Evolutionary conservation across 2,797 vertebrate species (phyloP).

Genomic region (Enteromius paludinosus): DNA sequence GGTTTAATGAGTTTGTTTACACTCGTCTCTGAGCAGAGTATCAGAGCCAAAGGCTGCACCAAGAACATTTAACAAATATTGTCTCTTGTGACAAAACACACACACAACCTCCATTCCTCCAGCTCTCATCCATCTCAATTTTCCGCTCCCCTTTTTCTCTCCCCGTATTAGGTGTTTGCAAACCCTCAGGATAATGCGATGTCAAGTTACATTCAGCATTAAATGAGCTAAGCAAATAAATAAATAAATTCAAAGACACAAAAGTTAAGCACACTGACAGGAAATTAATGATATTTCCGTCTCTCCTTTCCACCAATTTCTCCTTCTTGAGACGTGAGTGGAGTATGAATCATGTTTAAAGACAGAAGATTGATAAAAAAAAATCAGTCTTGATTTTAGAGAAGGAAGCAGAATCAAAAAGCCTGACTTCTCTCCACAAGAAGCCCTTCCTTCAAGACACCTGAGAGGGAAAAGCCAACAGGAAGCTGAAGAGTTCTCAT

Average conservation of each 20-base stretch:
- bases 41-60: slow-evolving; percentile 31
- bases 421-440: slow-evolving; percentile 6
- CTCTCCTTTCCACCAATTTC: slow-evolving; percentile 41
- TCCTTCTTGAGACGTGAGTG: slow-evolving; percentile 26
- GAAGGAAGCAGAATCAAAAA: neutral
- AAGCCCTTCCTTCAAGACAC: slow-evolving; percentile 23
- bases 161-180: neutral
- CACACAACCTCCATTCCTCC: slow-evolving; percentile 2
- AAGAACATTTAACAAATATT: slow-evolving; percentile 42
- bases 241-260: slow-evolving; percentile 45
- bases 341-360: slow-evolving; percentile 32
- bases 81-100: slow-evolving; percentile 13
- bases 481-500: slow-evolving; percentile 24
- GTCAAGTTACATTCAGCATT: slow-evolving; percentile 33
- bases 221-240: slow-evolving; percentile 43
- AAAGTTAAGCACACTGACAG: slow-evolving; percentile 42
- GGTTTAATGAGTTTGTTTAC: slow-evolving; percentile 41
- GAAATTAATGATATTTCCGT: slow-evolving; percentile 55
- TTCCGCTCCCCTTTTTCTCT: slow-evolving; percentile 8
- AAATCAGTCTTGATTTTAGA: neutral
- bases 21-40: slow-evolving; percentile 25
- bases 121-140: slow-evolving; percentile 34
- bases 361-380: slow-evolving; percentile 1
- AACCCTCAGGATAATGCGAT: slow-evolving; percentile 28
- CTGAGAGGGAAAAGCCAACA: slow-evolving; percentile 15